phyloP scores from a whole-genome alignment of 2,888 invertebrate species.

The Ceraclea dissimilis region DNA sequence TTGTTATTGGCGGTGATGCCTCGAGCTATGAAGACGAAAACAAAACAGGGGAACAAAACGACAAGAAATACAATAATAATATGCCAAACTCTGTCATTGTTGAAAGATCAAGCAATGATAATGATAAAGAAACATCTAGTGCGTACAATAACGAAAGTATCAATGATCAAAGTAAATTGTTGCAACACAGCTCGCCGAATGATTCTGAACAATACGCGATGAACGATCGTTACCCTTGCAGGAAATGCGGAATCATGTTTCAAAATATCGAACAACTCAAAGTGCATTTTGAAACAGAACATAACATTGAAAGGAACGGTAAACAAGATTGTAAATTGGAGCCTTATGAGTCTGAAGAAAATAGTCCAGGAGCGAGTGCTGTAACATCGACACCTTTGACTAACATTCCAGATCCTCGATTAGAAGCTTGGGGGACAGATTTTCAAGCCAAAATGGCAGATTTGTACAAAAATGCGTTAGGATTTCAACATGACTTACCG shows the following conservation, averaged over 20 bases:
- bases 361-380: constrained; percentile 17
- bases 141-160: constrained; percentile 13
- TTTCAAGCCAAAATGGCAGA: constrained; percentile 48
- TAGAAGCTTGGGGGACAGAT: constrained; percentile 31
- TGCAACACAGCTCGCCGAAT: constrained; percentile 10
- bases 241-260: constrained; percentile 22
- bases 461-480: constrained; percentile 47
- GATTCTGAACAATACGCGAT: constrained; percentile 15
- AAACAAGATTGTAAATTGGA: constrained; percentile 23
- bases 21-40: constrained; percentile 3
- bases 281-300: constrained; percentile 23
- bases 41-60: constrained; percentile 2
- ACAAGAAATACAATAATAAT: constrained; percentile 9
- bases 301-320: constrained; percentile 23
- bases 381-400: constrained; percentile 8
- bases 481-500: constrained; percentile 39
- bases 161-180: constrained; percentile 6
- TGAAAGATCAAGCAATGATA: constrained; percentile 5
- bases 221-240: constrained; percentile 19
- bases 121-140: neutral
- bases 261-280: constrained; percentile 17
- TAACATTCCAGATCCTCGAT: constrained; percentile 20
- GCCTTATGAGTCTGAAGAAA: constrained; percentile 22
- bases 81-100: constrained; percentile 13
- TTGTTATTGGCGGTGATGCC: constrained; percentile 3